phyloP scores from a whole-genome alignment of 2,888 invertebrate genomes.

The Troides oblongomaculatus region DNA sequence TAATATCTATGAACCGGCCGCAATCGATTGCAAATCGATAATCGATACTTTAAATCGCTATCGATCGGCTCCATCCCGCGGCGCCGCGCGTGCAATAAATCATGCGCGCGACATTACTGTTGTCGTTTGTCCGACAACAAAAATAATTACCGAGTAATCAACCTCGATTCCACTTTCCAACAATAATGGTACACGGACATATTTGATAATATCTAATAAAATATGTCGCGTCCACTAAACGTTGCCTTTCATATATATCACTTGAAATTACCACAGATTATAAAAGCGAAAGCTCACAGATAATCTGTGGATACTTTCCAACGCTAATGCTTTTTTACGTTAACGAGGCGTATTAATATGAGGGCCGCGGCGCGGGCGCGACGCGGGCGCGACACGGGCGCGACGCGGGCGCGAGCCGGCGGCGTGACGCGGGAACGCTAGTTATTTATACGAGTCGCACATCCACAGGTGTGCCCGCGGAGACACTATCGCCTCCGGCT shows the following conservation, averaged over 20 bases:
- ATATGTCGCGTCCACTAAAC: constrained; percentile 19
- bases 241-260: constrained; percentile 20
- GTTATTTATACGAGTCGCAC: constrained; percentile 31
- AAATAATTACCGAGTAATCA: constrained; percentile 11
- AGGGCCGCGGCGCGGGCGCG: constrained; percentile 38
- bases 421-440: constrained; percentile 26
- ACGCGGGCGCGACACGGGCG: constrained; percentile 29
- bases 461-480: constrained; percentile 43
- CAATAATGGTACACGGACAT: neutral
- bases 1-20: neutral
- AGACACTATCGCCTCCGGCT: constrained; percentile 42
- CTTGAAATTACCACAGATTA: constrained; percentile 25
- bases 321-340: constrained; percentile 29
- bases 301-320: constrained; percentile 24
- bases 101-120: neutral
- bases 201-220: constrained; percentile 10
- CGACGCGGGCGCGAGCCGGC: constrained; percentile 34
- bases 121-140: constrained; percentile 7
- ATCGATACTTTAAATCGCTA: neutral
- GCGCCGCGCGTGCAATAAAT: neutral
- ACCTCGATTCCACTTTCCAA: constrained; percentile 2
- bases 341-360: constrained; percentile 29
- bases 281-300: constrained; percentile 30
- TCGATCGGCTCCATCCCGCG: neutral
- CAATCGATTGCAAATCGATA: neutral